Evolutionary conservation across 2,113 vertebrate genomes (phyloP).

Genomic region (Ariopsis seemanni): DNA sequence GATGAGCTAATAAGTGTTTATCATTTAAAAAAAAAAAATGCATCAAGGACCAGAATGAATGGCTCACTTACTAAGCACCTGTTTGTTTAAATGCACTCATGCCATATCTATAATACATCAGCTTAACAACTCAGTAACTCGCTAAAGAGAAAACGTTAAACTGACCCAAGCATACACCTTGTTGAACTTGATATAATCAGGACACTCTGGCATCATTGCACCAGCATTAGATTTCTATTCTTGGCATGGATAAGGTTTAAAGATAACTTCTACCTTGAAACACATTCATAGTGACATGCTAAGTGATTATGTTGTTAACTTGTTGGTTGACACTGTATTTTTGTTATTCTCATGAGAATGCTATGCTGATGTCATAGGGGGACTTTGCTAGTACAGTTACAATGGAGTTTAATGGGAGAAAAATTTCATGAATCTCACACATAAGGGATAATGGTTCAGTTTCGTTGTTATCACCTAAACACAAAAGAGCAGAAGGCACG

Average conservation of each 20-base stretch:
- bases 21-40: not conserved
- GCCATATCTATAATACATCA: not conserved
- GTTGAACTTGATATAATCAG: not conserved
- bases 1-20: no score
- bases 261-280: not conserved
- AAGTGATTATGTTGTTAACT: no score
- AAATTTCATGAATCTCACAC: no score
- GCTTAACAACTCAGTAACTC: slow-evolving; percentile 6
- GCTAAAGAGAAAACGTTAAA: not conserved
- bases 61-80: not conserved
- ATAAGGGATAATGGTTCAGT: not conserved
- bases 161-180: not conserved
- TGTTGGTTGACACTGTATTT: not conserved
- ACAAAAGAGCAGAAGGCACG: not conserved
- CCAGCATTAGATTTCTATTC: not conserved
- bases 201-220: not conserved
- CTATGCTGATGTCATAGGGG: no score
- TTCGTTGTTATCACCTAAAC: not conserved
- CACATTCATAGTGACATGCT: not conserved
- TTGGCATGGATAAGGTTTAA: not conserved
- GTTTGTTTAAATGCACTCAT: not conserved
- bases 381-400: no score
- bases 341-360: not conserved
- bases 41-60: not conserved
- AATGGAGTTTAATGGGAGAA: no score